phyloP scores from a whole-genome alignment of 2,888 invertebrate species.

The Bhutanitis thaidina region DNA sequence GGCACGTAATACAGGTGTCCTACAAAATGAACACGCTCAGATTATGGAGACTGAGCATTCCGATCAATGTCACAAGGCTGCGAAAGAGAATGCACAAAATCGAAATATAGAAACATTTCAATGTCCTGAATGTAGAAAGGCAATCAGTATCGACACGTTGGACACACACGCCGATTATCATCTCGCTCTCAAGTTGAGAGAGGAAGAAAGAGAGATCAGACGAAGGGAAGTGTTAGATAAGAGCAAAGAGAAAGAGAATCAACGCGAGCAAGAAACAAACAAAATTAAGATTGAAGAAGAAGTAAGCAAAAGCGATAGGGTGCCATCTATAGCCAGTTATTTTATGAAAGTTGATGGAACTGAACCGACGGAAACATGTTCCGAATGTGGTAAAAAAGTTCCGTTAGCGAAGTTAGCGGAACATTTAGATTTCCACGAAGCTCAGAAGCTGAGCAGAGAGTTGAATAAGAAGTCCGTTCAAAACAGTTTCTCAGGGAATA shows the following conservation, averaged over 20 bases:
- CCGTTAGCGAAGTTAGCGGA: slow-evolving; percentile 82
- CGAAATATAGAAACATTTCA: slow-evolving; percentile 34
- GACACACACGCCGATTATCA: slow-evolving; percentile 88
- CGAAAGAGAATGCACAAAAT: slow-evolving; percentile 16
- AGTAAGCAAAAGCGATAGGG: slow-evolving; percentile 39
- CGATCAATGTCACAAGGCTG: neutral
- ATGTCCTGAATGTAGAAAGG: slow-evolving; percentile 84
- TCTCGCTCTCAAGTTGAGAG: slow-evolving; percentile 83
- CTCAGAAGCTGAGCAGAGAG: slow-evolving; percentile 85
- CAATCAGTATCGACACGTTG: slow-evolving; percentile 76
- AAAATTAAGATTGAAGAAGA: slow-evolving; percentile 18
- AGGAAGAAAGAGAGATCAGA: slow-evolving; percentile 67
- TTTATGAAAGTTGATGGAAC: slow-evolving; percentile 63
- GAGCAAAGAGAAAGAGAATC: slow-evolving; percentile 21
- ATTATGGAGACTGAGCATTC: slow-evolving; percentile 29
- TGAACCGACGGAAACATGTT: slow-evolving; percentile 76
- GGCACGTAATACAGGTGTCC: neutral
- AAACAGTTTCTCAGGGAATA: slow-evolving; percentile 25
- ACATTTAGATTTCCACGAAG: slow-evolving; percentile 92
- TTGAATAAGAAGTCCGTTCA: slow-evolving; percentile 69
- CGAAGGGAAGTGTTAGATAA: slow-evolving; percentile 36
- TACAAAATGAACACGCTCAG: slow-evolving; percentile 17
- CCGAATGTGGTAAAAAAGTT: slow-evolving; percentile 84
- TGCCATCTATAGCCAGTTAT: slow-evolving; percentile 57
- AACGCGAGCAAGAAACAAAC: neutral